Evolutionary conservation across 2,888 invertebrate genomes (phyloP).

Genomic region (Pseudanteris insignis): DNA sequence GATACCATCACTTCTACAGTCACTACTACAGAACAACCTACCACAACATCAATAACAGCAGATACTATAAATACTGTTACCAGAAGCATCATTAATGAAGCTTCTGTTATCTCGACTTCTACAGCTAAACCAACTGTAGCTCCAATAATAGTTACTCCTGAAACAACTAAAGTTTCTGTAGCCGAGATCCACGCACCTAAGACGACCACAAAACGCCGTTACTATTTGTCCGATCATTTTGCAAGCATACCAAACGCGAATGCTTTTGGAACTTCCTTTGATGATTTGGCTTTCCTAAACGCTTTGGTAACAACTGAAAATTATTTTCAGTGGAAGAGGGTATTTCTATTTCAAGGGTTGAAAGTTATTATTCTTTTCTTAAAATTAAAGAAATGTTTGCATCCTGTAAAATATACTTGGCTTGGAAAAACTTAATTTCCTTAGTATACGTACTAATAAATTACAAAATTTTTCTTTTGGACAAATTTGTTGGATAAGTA

Average conservation of each 20-base stretch:
- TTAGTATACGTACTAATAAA: not conserved
- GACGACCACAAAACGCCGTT: slow-evolving; percentile 23
- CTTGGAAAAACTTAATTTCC: too few species aligned
- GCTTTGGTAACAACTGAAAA: slow-evolving; percentile 68
- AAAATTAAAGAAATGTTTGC: too few species aligned
- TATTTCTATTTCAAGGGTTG: not conserved
- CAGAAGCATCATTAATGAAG: too few species aligned
- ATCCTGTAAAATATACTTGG: too few species aligned
- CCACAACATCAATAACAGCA: slow-evolving; percentile 9
- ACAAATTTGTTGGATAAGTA: too few species aligned
- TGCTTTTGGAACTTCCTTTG: slow-evolving; percentile 62
- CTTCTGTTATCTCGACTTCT: slow-evolving; percentile 2
- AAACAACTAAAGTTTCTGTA: slow-evolving; percentile 32
- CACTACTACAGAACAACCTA: slow-evolving; percentile 39
- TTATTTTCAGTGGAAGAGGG: not conserved
- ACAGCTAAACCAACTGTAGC: slow-evolving; percentile 30
- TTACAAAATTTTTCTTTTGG: not conserved
- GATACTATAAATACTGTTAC: slow-evolving; percentile 16
- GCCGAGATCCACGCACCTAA: slow-evolving; percentile 25
- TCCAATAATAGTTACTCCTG: slow-evolving; percentile 29
- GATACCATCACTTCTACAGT: slow-evolving; percentile 24
- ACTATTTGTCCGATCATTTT: slow-evolving; percentile 30
- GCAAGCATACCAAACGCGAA: slow-evolving; percentile 50
- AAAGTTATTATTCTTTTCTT: not conserved
- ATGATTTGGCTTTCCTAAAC: slow-evolving; percentile 72